Evolutionary conservation across 2,888 invertebrate species (phyloP).

Genomic region (Eupithecia inturbata): DNA sequence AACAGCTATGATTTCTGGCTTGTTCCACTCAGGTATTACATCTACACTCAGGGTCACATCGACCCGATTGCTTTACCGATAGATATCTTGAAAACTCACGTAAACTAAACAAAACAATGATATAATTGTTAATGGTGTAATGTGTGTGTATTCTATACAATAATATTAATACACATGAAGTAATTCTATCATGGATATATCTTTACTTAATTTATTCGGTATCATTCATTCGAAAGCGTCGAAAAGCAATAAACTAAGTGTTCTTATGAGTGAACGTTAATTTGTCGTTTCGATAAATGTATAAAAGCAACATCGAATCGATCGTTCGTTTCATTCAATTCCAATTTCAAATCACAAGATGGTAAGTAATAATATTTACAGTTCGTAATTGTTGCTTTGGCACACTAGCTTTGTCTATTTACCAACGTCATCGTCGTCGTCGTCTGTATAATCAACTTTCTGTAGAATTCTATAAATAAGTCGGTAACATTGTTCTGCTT

Average conservation of each 20-base stretch:
- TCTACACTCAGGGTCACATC: too few relatives aligned
- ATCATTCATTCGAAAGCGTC: slow-evolving; percentile 2
- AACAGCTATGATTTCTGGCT: background rate
- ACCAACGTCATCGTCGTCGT: slow-evolving; percentile 1
- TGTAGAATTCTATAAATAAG: background rate
- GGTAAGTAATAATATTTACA: background rate
- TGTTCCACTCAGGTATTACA: background rate
- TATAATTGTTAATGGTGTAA: background rate
- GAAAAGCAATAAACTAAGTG: background rate
- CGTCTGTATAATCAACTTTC: background rate
- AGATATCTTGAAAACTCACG: background rate
- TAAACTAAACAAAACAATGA: background rate
- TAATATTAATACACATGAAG: background rate
- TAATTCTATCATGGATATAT: background rate
- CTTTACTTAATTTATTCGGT: background rate
- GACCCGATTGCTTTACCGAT: background rate
- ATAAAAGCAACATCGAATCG: background rate
- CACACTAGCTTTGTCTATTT: slow-evolving; percentile 6
- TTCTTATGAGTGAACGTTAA: slow-evolving; percentile 1
- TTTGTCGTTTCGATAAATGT: background rate
- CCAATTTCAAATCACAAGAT: slow-evolving; percentile 5
- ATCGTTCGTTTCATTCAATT: slow-evolving; percentile 2
- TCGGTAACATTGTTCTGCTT: background rate
- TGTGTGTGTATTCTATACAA: background rate
- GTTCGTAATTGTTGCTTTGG: slow-evolving; percentile 2